Conservation (phyloP, 2,797 vertebrate genomes). For the Dallia pectoralis region DNA sequence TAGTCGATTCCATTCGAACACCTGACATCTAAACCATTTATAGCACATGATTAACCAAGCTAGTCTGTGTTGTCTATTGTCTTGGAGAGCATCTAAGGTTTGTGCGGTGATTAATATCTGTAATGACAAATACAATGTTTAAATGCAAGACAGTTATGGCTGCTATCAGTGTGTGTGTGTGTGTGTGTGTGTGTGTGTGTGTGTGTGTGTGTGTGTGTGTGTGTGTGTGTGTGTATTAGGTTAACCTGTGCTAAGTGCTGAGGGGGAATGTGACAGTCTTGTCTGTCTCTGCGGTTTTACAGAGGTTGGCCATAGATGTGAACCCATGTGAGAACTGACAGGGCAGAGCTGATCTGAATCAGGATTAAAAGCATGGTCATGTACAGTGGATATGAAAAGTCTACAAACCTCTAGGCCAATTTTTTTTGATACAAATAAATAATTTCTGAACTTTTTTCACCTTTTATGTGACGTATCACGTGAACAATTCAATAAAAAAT, state of each 20-base stretch:
- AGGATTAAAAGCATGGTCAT: slow-evolving; percentile 35
- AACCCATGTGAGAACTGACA: slow-evolving; percentile 46
- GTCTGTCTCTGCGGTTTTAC: not conserved
- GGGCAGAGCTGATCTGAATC: slow-evolving; percentile 65
- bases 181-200: not conserved
- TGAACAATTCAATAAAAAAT: too few relatives aligned
- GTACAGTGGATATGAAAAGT: too few relatives aligned
- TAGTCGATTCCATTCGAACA: not conserved
- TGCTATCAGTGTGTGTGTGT: not conserved
- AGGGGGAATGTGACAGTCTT: slow-evolving; percentile 14
- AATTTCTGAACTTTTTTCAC: too few relatives aligned
- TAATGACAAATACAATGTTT: slow-evolving; percentile 22
- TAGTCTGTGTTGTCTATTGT: not conserved
- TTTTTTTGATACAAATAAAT: too few relatives aligned
- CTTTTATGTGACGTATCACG: too few relatives aligned
- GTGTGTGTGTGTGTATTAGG: not conserved
- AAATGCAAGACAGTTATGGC: slow-evolving; percentile 12
- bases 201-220: too few relatives aligned
- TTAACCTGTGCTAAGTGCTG: slow-evolving; percentile 36
- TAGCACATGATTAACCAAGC: not conserved
- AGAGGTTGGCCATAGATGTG: slow-evolving; percentile 12
- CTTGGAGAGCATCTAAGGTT: slow-evolving; percentile 32
- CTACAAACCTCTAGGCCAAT: too few relatives aligned
- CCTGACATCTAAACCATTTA: not conserved
- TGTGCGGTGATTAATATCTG: slow-evolving; percentile 19